Conservation (phyloP, 1,140 invertebrate species). For the Ostrea edulis region DNA sequence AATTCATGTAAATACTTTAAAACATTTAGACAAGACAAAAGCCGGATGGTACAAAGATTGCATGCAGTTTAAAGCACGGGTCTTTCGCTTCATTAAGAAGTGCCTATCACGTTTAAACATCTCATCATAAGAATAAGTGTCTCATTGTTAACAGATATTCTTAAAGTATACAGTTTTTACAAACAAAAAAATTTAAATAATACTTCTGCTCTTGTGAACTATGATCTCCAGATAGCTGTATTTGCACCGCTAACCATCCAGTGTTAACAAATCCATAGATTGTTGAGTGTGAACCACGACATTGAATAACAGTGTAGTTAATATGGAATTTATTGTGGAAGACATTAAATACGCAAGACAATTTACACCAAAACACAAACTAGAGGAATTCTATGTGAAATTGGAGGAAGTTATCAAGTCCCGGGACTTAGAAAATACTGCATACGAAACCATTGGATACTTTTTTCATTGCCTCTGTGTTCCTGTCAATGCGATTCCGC, state of each 20-base stretch:
- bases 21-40: not conserved
- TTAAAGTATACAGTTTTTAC: not conserved
- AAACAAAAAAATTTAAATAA: not conserved
- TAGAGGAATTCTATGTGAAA: constrained; percentile 33
- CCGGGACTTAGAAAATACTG: constrained; percentile 32
- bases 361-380: constrained; percentile 30
- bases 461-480: constrained; percentile 30
- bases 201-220: constrained; percentile 28
- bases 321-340: constrained; percentile 38
- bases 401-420: not conserved
- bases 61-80: constrained; percentile 10
- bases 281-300: not conserved
- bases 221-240: not conserved
- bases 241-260: not conserved
- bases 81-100: constrained; percentile 19
- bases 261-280: not conserved
- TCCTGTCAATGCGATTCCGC: constrained; percentile 28
- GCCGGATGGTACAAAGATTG: not conserved
- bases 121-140: not conserved
- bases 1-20: too few species aligned
- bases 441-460: constrained; percentile 41
- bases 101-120: not conserved
- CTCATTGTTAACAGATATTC: not conserved
- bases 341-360: constrained; percentile 37
- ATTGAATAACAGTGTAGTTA: not conserved